Conservation (phyloP, 1,140 invertebrate genomes). For the Melanaphis sacchari region DNA sequence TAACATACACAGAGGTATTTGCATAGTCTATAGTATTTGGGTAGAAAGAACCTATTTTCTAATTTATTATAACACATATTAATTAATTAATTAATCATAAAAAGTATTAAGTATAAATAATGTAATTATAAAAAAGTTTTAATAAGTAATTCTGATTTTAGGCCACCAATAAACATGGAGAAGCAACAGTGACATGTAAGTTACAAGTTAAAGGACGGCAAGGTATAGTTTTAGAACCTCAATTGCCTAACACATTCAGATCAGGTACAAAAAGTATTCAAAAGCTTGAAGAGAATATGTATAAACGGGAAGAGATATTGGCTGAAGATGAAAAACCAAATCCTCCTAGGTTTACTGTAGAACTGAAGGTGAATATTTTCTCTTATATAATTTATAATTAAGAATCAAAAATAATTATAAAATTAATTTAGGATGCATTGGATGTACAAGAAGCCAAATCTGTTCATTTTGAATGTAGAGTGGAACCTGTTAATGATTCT, state of each 20-base stretch:
- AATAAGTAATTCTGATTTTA: constrained; percentile 58
- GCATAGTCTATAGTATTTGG: background rate
- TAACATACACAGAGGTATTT: background rate
- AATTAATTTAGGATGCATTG: constrained; percentile 62
- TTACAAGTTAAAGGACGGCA: constrained; percentile 84
- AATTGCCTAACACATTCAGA: constrained; percentile 84
- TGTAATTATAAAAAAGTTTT: background rate
- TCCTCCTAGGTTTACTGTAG: constrained; percentile 84
- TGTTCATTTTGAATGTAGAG: constrained; percentile 89
- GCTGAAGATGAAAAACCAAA: constrained; percentile 84
- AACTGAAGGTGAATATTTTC: constrained; percentile 69
- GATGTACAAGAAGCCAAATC: constrained; percentile 86
- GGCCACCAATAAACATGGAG: constrained; percentile 88
- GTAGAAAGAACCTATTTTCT: background rate
- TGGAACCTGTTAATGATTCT: constrained; percentile 85
- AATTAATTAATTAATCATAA: background rate
- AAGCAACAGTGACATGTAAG: constrained; percentile 85
- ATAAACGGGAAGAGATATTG: constrained; percentile 84
- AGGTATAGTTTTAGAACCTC: constrained; percentile 89
- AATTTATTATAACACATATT: background rate
- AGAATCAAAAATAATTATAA: background rate
- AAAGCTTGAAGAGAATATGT: constrained; percentile 86
- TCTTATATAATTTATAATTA: background rate
- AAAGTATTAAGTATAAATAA: background rate
- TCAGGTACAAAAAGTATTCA: constrained; percentile 88